Base-by-base conservation (phyloP, 2,113 vertebrate species). In the Fregata magnificens region DNA sequence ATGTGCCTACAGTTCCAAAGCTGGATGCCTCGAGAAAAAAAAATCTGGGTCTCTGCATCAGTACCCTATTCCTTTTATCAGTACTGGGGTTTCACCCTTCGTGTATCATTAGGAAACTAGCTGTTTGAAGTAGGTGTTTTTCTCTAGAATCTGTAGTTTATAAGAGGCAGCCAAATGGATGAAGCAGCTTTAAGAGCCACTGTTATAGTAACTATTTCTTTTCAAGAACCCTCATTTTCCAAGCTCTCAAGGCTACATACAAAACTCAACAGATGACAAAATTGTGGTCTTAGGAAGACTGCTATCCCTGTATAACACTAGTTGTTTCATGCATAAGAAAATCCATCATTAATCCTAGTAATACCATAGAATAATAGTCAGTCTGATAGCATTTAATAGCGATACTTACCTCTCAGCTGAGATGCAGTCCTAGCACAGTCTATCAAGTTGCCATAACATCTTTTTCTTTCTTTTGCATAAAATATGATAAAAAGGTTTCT, bases 381-480 rank as follows among this genome's bases (percentile, higher is more conserved):
- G 2, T 19, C 40, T 45, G 32, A 58, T 0, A 90, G 25, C 44
- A 71, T 74, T 63, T 36, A 79, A 69, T 12, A 69, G 52, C 52
- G 63, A 40, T 42, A 34, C 6, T 16, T 73, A 15, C 7, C 7
- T 61, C 26, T 49, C n/a, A 88, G 76, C 53, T 69, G 62, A 92
- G 71, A 95, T 22, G 45, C 24, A 82, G 44, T 29, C 50, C 45
- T 38, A 45, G 42, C 52, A 72, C 7, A 73, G 49, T 11, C 36
- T 63, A 49, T 42, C 49, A 87, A 52, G 38, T 42, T 82, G n/a
- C 66, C 32, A 3, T 79, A 83, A 88, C 40, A 88, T 3, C 8
- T 80, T 86, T 89, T 94, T 87, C 62, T 88, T 82, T 13, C 9
- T 53, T 97, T 80, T 88, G 38, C 34, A 90, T 82, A 78, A 94